Conservation (phyloP, 2,797 vertebrate genomes). For the Pristis pectinata region DNA sequence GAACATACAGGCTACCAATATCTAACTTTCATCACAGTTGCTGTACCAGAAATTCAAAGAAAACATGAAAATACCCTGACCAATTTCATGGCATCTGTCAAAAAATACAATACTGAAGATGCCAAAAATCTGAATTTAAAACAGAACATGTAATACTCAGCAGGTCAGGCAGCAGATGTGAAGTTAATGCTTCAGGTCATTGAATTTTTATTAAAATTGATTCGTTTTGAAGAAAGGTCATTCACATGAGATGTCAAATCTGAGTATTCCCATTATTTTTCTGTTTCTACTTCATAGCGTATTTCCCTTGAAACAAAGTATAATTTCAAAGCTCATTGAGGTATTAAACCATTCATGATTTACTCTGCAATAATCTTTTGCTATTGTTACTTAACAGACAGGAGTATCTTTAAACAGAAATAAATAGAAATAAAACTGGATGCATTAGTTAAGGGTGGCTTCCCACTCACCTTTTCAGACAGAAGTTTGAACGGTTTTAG, state of each 20-base stretch:
- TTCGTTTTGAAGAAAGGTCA: no score
- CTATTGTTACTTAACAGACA: not conserved
- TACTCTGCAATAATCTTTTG: not conserved
- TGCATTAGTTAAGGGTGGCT: not conserved
- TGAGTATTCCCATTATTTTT: no score
- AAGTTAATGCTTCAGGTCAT: no score
- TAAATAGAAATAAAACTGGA: not conserved
- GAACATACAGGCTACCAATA: not conserved
- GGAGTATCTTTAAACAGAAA: not conserved
- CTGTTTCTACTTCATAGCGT: not conserved
- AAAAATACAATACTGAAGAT: no score
- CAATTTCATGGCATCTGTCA: not conserved
- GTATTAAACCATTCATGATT: not conserved
- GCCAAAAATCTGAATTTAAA: no score
- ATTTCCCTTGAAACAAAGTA: not conserved
- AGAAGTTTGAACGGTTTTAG: constrained; percentile 85
- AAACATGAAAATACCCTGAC: not conserved
- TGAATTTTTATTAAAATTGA: no score
- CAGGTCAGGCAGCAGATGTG: no score
- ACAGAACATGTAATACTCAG: no score
- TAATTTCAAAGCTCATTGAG: not conserved
- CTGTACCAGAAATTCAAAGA: not conserved
- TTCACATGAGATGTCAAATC: no score
- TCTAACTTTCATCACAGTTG: not conserved
- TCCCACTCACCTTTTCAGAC: constrained; percentile 76